Conservation (phyloP, 1,140 invertebrate genomes). For the Calycopis cecrops region DNA sequence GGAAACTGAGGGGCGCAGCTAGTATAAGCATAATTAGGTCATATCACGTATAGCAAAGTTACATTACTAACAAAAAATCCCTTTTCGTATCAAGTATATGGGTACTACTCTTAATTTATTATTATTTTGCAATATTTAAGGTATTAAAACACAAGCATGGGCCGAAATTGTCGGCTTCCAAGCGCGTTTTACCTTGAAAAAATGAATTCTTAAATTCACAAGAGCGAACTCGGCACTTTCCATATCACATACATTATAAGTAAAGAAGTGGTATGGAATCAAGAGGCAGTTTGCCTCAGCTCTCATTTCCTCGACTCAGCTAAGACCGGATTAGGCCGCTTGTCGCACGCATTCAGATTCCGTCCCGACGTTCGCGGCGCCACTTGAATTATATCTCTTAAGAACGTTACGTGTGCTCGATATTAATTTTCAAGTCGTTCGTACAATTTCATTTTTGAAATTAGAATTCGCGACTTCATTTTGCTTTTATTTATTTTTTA, state of each 20-base stretch:
- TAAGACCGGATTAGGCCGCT: slow-evolving; percentile 54
- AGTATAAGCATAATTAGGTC: too few relatives aligned
- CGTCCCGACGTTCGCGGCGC: slow-evolving; percentile 28
- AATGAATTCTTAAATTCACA: slow-evolving; percentile 25
- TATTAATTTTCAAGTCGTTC: slow-evolving; percentile 13
- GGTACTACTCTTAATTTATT: too few relatives aligned
- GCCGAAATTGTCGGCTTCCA: too few relatives aligned
- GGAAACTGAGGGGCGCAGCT: too few relatives aligned
- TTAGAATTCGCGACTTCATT: neutral
- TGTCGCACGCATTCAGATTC: slow-evolving; percentile 53
- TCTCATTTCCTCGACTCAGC: slow-evolving; percentile 56
- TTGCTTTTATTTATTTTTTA: too few relatives aligned
- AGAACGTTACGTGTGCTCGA: slow-evolving; percentile 31
- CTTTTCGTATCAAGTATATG: too few relatives aligned
- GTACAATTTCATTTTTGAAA: neutral
- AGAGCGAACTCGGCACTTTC: slow-evolving; percentile 34
- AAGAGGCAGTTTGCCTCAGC: slow-evolving; percentile 48
- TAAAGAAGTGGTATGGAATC: slow-evolving; percentile 31
- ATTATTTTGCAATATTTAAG: too few relatives aligned
- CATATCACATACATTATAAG: slow-evolving; percentile 37
- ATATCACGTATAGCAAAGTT: too few relatives aligned
- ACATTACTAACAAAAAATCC: too few relatives aligned
- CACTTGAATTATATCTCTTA: slow-evolving; percentile 46
- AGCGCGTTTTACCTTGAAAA: neutral
- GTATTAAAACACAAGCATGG: too few relatives aligned